Evolutionary conservation across 1,140 invertebrate species (phyloP), one percentile per base, ranked within the genome.

Genomic region (Drosophila tristis): DNA sequence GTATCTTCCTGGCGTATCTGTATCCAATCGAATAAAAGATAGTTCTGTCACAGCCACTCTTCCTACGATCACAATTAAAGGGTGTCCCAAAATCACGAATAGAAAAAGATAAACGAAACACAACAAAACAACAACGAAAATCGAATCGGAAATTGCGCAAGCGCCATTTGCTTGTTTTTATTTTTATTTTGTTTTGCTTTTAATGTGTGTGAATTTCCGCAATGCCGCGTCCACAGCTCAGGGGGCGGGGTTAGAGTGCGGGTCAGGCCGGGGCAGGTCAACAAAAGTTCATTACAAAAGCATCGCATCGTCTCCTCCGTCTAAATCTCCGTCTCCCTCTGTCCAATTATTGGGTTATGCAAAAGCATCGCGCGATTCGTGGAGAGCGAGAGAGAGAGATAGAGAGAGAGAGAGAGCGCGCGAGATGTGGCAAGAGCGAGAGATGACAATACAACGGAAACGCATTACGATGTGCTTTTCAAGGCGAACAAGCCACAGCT

Each of bases 61-160:
- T 29, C 29, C 6, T 35, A 3, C 8, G 8, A 5, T 5, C 26
- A 7, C 26, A 29, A 29, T 29, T 29, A 29, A 29, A 35, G 31
- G 31, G 31, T 35, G 11, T 39, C 35, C 11, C 35, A 39, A 5
- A 13, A 39, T 39, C 35, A 39, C 35, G 35, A 39, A 11, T 11
- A 20, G 16, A 51, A 26, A 35, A 57, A 20, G 45, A 29, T 62
- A 47, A 42, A 16, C 23, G 20, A 63, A 13, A 31, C 2, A 20
- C n/a, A 31, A 43, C 7, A 51, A 43, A 58, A 39, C 26, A 74
- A 59, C 47, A 49, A 57, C 31, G 60, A 60, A 39, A 57, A 64
- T 81, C 62, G 78, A 63, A 87, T 86, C 78, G 82, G 81, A 86
- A 72, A 61, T 86, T 86, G 78, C 81, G 78, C 82, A 86, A 86